A percentile compares a stretch with the other conserved stretches of the same genome.
Evolutionary conservation across 2,888 invertebrate species (phyloP).

Genomic region (Cephus sareptanus): DNA sequence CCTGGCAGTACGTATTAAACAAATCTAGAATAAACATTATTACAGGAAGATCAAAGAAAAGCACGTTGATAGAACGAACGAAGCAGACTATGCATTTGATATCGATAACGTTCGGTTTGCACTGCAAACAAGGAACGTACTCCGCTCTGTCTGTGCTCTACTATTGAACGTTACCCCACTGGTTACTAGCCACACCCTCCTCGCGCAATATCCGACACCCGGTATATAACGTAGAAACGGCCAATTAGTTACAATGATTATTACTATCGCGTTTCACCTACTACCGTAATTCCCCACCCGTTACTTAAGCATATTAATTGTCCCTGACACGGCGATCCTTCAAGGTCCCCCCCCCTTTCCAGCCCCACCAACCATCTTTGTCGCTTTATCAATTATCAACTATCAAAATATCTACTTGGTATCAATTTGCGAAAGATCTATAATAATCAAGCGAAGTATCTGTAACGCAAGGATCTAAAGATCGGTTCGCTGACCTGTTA

Average conservation of each 20-base stretch:
- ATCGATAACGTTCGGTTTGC: conserved; percentile 40
- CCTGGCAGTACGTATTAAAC: conserved; percentile 33
- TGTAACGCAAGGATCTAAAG: background rate
- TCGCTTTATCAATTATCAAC: background rate
- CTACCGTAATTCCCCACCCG: background rate
- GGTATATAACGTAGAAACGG: background rate
- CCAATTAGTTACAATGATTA: background rate
- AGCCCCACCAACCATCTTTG: no score
- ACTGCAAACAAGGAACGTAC: conserved; percentile 37
- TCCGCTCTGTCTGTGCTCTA: background rate
- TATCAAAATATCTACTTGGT: background rate
- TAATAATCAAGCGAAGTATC: background rate
- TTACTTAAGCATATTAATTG: background rate
- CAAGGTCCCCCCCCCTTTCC: background rate
- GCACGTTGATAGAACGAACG: conserved; percentile 13
- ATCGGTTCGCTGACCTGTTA: background rate
- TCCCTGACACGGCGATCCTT: background rate
- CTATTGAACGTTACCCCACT: background rate
- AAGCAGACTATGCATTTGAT: conserved; percentile 47
- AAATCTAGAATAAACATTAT: conserved; percentile 46
- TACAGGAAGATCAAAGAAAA: conserved; percentile 41
- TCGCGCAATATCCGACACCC: background rate
- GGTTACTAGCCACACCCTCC: background rate
- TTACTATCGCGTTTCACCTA: background rate
- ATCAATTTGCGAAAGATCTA: background rate